Conservation (phyloP, 1,140 invertebrate species). For the Bursaphelenchus mucronatus region DNA sequence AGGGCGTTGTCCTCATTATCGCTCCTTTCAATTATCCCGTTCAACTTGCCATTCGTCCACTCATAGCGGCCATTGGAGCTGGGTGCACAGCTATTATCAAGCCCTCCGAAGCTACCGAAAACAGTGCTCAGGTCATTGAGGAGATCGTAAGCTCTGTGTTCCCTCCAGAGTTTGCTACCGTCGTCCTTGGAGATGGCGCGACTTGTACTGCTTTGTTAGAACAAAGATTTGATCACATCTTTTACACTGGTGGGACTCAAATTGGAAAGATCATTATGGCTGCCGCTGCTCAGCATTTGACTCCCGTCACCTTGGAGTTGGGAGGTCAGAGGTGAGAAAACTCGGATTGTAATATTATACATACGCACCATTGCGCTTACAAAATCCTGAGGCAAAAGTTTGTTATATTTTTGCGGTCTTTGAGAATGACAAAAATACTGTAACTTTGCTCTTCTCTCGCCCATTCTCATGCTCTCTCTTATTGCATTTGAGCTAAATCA, state of each 20-base stretch:
- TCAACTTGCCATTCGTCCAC: constrained; percentile 72
- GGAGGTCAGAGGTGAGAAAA: constrained; percentile 74
- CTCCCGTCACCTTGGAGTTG: constrained; percentile 88
- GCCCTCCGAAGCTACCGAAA: constrained; percentile 72
- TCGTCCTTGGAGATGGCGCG: constrained; percentile 72
- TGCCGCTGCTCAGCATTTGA: constrained; percentile 83
- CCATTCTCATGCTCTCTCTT: too few species aligned
- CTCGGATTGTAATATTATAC: neutral
- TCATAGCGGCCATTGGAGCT: constrained; percentile 82
- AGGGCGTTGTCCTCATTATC: constrained; percentile 73
- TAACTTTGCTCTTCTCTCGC: too few species aligned
- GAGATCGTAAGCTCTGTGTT: constrained; percentile 67
- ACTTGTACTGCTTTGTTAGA: constrained; percentile 80
- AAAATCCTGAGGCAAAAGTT: too few species aligned
- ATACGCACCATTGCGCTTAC: too few species aligned
- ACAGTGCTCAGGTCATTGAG: constrained; percentile 58
- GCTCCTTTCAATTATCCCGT: constrained; percentile 97
- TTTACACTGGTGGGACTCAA: constrained; percentile 84
- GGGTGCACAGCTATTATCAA: constrained; percentile 87
- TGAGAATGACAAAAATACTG: too few species aligned
- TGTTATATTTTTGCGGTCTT: too few species aligned
- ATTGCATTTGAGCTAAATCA: too few species aligned
- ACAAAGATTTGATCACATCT: constrained; percentile 90
- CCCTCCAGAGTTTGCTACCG: constrained; percentile 68
- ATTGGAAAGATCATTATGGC: constrained; percentile 82